Evolutionary conservation across 2,113 vertebrate species (phyloP), one percentile per base, ranked within the genome.

Genomic region (Tenebrosternarchus preto): DNA sequence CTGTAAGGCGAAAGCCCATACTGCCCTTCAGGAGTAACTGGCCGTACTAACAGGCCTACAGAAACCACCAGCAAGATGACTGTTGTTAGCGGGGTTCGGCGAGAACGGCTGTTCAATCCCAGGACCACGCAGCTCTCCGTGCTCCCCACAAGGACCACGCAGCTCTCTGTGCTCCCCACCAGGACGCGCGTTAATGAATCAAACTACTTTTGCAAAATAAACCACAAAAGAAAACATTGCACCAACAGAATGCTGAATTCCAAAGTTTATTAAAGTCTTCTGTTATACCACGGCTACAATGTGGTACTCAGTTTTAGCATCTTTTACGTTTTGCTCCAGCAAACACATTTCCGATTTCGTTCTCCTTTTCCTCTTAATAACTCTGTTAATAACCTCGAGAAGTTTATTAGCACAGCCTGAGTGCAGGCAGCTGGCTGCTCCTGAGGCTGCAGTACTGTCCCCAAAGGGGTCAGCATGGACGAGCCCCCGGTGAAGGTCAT

Each of bases 11-110:
- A 15, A 50, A 50, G 33, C n/a, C 16, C 3, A 7, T 63, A 77
- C 76, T 33, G 12, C 20, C 22, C 33, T 16, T 46, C 20, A 25
- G 56, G 43, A 64, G 77, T 63, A 53, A 60, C n/a, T 67, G 66
- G 59, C 56, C 77, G 82, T 83, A 72, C 78, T 29, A 60, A 33
- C 73, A 71, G 77, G 29, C 69, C 78, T 27, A 67, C 72, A 64
- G 74, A 79, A 31, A 4, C 78, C 79, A 83, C 85, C 83, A 79
- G 72, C 19, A 85, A 90, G 88, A 88, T 90, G 90, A 90, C 87
- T 83, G 85, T 56, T 77, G 55, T 80, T 74, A 71, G 24, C 16
- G 53, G 25, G 36, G 72, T 73, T 70, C 27, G 29, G 66, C 53
- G 71, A 80, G 36, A 76, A 80, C 68, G 69, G 83, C 74, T 66